These are phyloP conservation scores for Macrotus californicus DNA, from an alignment of 2,113 vertebrate genomes.

Conservation along the genomic window DNA sequence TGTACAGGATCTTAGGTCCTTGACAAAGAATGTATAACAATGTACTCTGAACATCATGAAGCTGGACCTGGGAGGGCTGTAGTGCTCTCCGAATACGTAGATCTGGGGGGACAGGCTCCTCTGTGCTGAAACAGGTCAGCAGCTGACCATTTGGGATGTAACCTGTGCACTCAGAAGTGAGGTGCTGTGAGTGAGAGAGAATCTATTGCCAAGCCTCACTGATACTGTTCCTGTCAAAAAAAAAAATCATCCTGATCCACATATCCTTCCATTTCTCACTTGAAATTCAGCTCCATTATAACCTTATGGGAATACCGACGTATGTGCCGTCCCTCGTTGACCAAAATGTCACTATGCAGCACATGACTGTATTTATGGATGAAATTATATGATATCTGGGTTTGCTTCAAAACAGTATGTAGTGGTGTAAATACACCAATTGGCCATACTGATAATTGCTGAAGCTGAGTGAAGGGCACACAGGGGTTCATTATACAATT, in stretches of 20 bases:
- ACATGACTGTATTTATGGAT: not conserved
- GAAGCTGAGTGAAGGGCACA: not conserved
- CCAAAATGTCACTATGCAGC: not conserved
- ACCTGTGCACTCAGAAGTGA: not conserved
- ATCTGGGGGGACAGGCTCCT: not conserved
- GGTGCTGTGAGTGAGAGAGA: not conserved
- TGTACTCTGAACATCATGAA: not conserved
- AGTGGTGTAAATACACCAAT: not conserved
- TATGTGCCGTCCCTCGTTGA: not conserved
- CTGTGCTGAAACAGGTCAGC: not conserved
- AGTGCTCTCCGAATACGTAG: not conserved
- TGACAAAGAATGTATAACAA: not conserved
- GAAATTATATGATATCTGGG: not conserved
- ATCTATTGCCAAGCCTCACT: not conserved
- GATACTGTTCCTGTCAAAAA: not conserved
- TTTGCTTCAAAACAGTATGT: slow-evolving; percentile 23
- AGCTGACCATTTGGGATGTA: not conserved
- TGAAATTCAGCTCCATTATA: not conserved
- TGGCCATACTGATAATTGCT: not conserved
- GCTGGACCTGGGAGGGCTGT: no score
- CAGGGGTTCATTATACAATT: not conserved
- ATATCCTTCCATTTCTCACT: not conserved
- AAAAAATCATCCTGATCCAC: not conserved
- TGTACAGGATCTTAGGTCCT: not conserved
- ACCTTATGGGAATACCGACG: not conserved